Base-by-base conservation (phyloP, 2,888 invertebrate genomes). In the Dorcus parallelipipedus region DNA sequence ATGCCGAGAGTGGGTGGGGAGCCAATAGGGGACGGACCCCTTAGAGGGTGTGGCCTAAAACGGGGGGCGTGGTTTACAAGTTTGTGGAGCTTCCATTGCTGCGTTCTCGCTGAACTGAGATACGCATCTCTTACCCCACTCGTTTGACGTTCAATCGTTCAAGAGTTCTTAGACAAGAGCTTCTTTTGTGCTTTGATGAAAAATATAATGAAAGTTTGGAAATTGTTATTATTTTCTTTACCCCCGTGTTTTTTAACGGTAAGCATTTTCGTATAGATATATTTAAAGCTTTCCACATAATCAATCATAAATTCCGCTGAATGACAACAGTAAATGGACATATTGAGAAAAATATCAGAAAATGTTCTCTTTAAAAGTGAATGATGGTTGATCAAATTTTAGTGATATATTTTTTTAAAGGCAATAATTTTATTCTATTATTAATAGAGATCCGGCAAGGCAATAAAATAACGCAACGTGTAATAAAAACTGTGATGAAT, bases 1-100 rank as follows among this genome's bases (percentile, higher is more conserved):
- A 69, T 69, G 68, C 67, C 71, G 67, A 68, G 67, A 52, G 73
- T 73, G 73, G 75, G 75, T 73, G 73, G 72, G 67, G 71, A 69
- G 68, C 75, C 73, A 73, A 75, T 73, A 69, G 71, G 72, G 72
- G 69, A 70, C 60, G 62, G 66, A 64, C 69, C 70, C 71, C 69
- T 67, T 58, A 55, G 53, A 45, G 50, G 69, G 76, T 74, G 74
- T 50, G 58, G 58, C 49, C 38, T 49, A n/a, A 17, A 39, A 6
- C 14, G 40, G 23, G 23, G 42, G 59, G 59, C 45, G 45, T 45
- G 45, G 9, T 26, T 49, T 38, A 49, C 51, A 5, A 47, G 45
- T 52, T 56, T 56, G 56, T 51, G 40, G 47, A 56, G 52, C 63
- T 63, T 65, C 65, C 65, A 65, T 65, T 65, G 63, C 62, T 65